Evolutionary conservation across 2,797 vertebrate species (phyloP), one percentile per base, ranked within the genome.

Genomic region (Enteromius argenteus): DNA sequence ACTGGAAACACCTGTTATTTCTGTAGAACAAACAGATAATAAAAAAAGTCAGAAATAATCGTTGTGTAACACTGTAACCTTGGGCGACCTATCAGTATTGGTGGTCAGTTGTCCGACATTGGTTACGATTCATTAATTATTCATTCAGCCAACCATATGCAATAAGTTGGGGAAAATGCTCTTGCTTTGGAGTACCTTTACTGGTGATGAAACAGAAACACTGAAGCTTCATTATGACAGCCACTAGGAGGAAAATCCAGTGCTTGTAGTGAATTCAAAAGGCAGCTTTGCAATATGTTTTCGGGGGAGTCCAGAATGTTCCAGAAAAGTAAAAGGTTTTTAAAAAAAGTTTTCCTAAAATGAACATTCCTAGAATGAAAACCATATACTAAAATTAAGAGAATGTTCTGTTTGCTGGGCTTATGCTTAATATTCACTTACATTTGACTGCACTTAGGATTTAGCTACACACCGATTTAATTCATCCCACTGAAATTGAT

Each of bases 401-500:
- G 0, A 3, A 35, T 0, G 0, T 37, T 35, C 32, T 53, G 35
- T 75, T 58, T 15, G 13, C 13, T 76, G 35, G 73, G 21, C 56
- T 76, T 17, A 58, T 23, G 7, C 35, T 58, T 39, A 27, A 58
- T n/a, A 39, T 58, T 39, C 35, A 39, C 21, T 76, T 27, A 15
- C 39, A 37, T 60, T 42, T 27, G n/a, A 56, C 0, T 56, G 1
- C 10, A 32, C 23, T 73, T 30, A 4, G 5, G 69, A 53, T 42
- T 81, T n/a, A 62, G 32, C 56, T 32, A 81, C 51, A 66, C 44
- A 79, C 27, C 27, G 71, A 49, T 23, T 74, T 74, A 72, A 72
- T 60, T 81, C 14, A 76, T 42, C 69, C 19, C 27, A 11, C 49
- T 79, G 76, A 69, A 81, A 73, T 35, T 11, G 19, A 80, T 84